Conservation (phyloP, 2,888 invertebrate genomes). For the Chalcosyrphus nemorum region DNA sequence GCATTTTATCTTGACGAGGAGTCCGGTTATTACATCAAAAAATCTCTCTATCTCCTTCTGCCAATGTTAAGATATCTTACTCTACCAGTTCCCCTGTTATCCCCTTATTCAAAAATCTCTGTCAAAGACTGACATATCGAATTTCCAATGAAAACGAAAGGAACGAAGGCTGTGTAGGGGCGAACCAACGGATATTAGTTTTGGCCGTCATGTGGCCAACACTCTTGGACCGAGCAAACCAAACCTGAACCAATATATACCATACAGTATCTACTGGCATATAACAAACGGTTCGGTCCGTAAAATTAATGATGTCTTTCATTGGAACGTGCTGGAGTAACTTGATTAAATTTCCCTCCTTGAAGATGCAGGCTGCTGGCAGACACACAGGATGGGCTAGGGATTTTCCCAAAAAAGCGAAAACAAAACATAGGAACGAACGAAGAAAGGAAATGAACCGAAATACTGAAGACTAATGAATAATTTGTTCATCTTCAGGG, state of each 20-base stretch:
- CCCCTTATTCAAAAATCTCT: conserved; percentile 42
- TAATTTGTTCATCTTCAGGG: conserved; percentile 65
- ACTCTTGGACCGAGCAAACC: conserved; percentile 45
- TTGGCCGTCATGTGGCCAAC: conserved; percentile 73
- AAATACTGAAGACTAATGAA: conserved; percentile 71
- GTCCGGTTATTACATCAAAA: conserved; percentile 43
- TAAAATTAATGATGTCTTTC: conserved; percentile 73
- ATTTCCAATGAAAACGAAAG: conserved; percentile 13
- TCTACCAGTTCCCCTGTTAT: background rate
- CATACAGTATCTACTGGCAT: background rate
- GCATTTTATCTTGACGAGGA: conserved; percentile 61
- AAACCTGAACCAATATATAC: conserved; percentile 25
- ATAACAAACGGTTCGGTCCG: conserved; percentile 6
- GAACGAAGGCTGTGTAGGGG: background rate
- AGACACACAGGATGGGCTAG: conserved; percentile 28
- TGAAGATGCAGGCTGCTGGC: conserved; percentile 18
- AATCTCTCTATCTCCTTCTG: background rate
- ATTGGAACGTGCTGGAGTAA: conserved; percentile 71
- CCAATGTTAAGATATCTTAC: background rate
- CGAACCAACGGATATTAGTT: conserved; percentile 70
- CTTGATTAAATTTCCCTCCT: conserved; percentile 72
- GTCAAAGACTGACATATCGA: conserved; percentile 56
- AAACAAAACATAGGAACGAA: conserved; percentile 29
- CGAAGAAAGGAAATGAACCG: conserved; percentile 66
- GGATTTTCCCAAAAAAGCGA: conserved; percentile 46